A percentile compares a stretch with the other conserved stretches of the same genome.
Evolutionary conservation across 1,140 invertebrate genomes (phyloP).

Genomic region (Sipha flava): DNA sequence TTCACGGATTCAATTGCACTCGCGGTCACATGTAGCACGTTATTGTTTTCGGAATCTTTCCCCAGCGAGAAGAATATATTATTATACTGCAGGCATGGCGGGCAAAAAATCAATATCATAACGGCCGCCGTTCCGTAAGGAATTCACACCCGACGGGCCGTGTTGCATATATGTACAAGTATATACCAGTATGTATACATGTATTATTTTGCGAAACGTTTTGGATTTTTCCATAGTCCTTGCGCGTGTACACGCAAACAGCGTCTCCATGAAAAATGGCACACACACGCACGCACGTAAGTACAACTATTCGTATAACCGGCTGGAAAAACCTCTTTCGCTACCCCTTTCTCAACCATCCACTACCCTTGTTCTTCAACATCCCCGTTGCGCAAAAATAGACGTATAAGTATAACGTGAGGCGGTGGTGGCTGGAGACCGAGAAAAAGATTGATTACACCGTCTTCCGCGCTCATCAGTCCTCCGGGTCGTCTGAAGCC

Average conservation of each 20-base stretch:
- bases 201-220: neutral
- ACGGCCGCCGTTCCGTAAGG: no score
- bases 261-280: neutral
- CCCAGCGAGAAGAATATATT: no score
- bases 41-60: no score
- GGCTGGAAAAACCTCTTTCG: neutral
- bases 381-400: neutral
- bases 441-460: slow-evolving; percentile 8
- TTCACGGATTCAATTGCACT: no score
- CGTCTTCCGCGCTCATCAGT: neutral
- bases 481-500: no score
- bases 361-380: no score
- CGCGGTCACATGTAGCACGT: no score
- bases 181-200: neutral
- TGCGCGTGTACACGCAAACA: neutral
- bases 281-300: no score
- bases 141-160: neutral
- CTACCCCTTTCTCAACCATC: no score
- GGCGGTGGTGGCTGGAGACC: neutral
- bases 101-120: neutral
- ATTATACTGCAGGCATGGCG: neutral
- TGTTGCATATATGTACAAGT: no score
- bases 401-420: neutral
- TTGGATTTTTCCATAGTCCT: neutral
- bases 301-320: neutral